phyloP scores from a whole-genome alignment of 37 sponge, comb jelly and placozoan species.

The Geodia barretti region DNA sequence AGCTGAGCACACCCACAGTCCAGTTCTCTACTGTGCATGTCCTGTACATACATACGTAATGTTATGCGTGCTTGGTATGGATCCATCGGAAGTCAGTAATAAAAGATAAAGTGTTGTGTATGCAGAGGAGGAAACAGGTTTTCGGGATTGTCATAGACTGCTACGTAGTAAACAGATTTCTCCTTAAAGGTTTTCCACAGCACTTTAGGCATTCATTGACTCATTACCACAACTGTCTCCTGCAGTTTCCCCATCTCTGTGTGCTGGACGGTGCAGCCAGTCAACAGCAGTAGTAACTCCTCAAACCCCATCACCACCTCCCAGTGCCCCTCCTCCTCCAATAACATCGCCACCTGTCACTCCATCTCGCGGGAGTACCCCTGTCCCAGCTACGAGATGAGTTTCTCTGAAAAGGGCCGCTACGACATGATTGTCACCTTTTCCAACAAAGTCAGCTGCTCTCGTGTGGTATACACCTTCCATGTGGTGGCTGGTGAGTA shows the following conservation, averaged over 20 bases:
- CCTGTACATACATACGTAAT: too few species aligned
- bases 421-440: constrained; percentile 13
- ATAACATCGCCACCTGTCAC: background rate
- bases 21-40: too few species aligned
- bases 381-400: constrained; percentile 2
- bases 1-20: too few species aligned
- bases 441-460: constrained; percentile 14
- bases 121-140: too few species aligned
- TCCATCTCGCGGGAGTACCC: background rate
- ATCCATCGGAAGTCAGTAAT: too few species aligned
- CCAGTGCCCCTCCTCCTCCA: background rate
- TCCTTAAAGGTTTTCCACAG: too few species aligned
- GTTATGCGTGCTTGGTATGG: too few species aligned
- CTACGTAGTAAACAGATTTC: too few species aligned
- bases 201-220: too few species aligned
- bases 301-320: background rate
- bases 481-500: constrained; percentile 20
- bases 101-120: too few species aligned
- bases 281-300: background rate
- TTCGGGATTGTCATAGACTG: too few species aligned
- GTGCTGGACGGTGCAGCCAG: constrained; percentile 8
- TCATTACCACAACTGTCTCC: too few species aligned
- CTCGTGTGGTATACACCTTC: background rate
- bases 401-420: constrained; percentile 5
- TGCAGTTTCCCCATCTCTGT: constrained; percentile 19